Percentiles rank a stretch among this genome's conserved stretches.
phyloP scores from a whole-genome alignment of 2,113 vertebrate species.

The Turnix velox region DNA sequence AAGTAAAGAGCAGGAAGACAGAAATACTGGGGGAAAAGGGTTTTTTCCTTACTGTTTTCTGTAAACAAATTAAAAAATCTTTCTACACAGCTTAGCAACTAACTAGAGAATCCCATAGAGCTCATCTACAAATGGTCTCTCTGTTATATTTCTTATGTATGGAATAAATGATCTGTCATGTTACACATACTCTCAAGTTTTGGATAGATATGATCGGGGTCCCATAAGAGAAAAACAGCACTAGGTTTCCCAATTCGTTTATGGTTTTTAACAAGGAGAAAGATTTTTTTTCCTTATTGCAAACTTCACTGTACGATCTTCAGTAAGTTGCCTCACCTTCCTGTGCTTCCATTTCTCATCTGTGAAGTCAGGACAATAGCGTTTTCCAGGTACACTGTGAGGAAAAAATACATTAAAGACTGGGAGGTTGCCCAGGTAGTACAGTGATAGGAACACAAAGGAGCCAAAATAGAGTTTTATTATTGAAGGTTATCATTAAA shows the following conservation, averaged over 20 bases:
- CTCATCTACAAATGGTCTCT: not conserved
- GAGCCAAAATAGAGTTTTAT: constrained; percentile 50
- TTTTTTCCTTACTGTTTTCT: not conserved
- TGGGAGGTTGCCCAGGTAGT: constrained; percentile 34
- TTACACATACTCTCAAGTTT: not conserved
- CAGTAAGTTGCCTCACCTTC: constrained; percentile 28
- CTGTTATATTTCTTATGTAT: not conserved
- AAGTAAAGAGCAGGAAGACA: not conserved
- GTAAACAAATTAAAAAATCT: not conserved
- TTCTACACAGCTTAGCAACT: not conserved
- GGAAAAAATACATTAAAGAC: constrained; percentile 63
- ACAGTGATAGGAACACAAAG: constrained; percentile 40
- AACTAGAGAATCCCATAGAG: not conserved
- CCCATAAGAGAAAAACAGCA: not conserved
- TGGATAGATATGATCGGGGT: not conserved
- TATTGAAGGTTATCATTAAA: constrained; percentile 57
- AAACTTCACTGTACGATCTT: not conserved
- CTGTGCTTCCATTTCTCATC: constrained; percentile 23
- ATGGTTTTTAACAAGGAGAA: not conserved
- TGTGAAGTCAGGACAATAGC: constrained; percentile 41
- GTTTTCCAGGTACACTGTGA: constrained; percentile 52
- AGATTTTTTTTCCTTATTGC: not conserved
- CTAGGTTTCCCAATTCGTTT: not conserved
- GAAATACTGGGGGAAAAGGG: not conserved
- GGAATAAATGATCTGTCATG: not conserved